These are phyloP conservation scores for Oreohelix idahoensis DNA, from an alignment of 1,140 invertebrate genomes.

Conservation along the genomic window DNA sequence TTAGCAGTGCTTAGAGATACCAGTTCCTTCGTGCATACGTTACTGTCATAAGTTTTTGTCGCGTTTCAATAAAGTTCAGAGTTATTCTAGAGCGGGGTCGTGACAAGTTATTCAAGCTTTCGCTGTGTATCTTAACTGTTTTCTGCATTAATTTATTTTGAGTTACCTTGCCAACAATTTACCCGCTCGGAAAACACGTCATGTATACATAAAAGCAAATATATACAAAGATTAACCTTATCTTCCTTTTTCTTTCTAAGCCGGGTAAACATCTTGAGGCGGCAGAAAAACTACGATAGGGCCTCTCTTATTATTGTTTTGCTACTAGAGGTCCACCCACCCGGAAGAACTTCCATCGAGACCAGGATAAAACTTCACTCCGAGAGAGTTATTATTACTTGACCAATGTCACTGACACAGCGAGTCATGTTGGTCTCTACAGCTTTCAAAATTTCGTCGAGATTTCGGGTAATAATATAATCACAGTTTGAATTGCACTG, in stretches of 20 bases:
- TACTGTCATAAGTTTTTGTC: too few species aligned
- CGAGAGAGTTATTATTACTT: background rate
- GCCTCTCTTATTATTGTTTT: too few species aligned
- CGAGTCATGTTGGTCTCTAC: slow-evolving; percentile 28
- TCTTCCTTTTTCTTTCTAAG: slow-evolving; percentile 36
- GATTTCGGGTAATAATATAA: background rate
- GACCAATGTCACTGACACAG: slow-evolving; percentile 35
- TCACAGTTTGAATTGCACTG: background rate
- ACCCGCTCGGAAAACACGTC: too few species aligned
- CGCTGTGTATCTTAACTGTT: too few species aligned
- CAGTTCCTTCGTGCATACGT: too few species aligned
- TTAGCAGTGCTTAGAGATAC: too few species aligned
- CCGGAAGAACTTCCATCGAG: slow-evolving; percentile 18
- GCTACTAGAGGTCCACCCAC: background rate
- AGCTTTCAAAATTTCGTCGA: background rate
- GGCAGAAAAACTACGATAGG: background rate
- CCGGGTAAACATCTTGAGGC: slow-evolving; percentile 29
- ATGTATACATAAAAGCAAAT: background rate
- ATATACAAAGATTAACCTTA: slow-evolving; percentile 5
- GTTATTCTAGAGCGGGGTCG: too few species aligned
- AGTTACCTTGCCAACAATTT: too few species aligned
- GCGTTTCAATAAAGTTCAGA: too few species aligned
- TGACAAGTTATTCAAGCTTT: too few species aligned
- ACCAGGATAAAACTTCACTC: background rate
- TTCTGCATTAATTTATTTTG: too few species aligned